phyloP scores from a whole-genome alignment of 2,888 invertebrate genomes.

The Schizotus pectinicornis region DNA sequence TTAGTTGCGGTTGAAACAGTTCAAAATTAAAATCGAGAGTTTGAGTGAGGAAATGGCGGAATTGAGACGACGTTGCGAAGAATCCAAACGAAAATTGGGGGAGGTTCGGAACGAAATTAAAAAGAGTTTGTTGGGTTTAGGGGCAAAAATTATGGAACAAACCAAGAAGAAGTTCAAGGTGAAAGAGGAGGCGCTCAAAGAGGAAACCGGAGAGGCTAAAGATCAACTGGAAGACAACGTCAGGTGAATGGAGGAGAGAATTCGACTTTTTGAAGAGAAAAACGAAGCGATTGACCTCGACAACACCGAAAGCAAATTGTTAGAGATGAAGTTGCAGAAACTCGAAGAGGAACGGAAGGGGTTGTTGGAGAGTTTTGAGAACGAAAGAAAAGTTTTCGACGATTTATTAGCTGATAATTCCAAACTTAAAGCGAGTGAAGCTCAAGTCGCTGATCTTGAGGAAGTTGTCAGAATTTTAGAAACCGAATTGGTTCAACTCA shows the following conservation, averaged over 20 bases:
- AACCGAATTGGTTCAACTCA: slow-evolving; percentile 26
- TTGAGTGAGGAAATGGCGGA: slow-evolving; percentile 36
- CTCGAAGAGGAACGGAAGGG: slow-evolving; percentile 10
- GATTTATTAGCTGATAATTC: too few relatives aligned
- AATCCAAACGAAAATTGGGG: slow-evolving; percentile 16
- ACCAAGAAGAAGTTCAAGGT: slow-evolving; percentile 39
- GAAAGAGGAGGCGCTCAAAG: slow-evolving; percentile 41
- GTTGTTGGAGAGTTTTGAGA: slow-evolving; percentile 2
- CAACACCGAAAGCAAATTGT: neutral
- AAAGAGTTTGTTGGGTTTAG: slow-evolving; percentile 48
- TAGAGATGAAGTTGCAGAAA: slow-evolving; percentile 7
- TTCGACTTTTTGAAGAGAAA: neutral
- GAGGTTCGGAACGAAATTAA: slow-evolving; percentile 59
- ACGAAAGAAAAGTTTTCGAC: too few relatives aligned
- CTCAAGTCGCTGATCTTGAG: too few relatives aligned
- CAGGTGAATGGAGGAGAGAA: neutral
- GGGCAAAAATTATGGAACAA: slow-evolving; percentile 48
- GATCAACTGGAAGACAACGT: neutral
- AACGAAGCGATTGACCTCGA: neutral
- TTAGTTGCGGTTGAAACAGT: slow-evolving; percentile 50
- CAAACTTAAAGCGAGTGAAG: too few relatives aligned
- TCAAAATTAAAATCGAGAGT: slow-evolving; percentile 45
- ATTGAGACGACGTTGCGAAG: slow-evolving; percentile 26
- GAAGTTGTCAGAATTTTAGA: neutral
- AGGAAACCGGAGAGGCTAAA: neutral